phyloP scores from a whole-genome alignment of 1,140 invertebrate species.

The Chironomus striatipennis region DNA sequence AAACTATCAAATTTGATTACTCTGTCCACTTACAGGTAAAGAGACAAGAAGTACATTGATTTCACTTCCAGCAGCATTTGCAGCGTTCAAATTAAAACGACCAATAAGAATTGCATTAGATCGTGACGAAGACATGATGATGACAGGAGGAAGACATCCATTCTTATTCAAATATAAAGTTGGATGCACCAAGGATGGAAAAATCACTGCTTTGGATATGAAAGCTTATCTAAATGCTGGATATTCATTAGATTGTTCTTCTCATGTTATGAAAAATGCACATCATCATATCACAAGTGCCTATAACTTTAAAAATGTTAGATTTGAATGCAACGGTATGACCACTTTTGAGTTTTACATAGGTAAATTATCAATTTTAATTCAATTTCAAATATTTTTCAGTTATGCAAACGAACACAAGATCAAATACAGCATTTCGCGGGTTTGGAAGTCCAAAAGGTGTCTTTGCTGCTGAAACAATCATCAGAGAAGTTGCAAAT shows the following conservation, averaged over 20 bases:
- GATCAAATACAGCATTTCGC: constrained; percentile 84
- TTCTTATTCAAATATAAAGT: constrained; percentile 82
- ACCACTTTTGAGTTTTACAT: no score
- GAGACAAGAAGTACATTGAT: constrained; percentile 45
- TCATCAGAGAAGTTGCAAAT: constrained; percentile 66
- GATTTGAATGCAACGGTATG: constrained; percentile 60
- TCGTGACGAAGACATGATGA: constrained; percentile 89
- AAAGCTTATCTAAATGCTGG: constrained; percentile 78
- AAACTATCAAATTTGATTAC: constrained; percentile 32
- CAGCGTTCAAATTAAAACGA: constrained; percentile 58
- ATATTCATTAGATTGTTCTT: constrained; percentile 71
- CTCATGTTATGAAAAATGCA: constrained; percentile 55
- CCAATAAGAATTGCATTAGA: constrained; percentile 85
- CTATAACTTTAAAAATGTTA: constrained; percentile 62
- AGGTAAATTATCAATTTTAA: no score
- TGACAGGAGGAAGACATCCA: constrained; percentile 80
- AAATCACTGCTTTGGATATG: constrained; percentile 60
- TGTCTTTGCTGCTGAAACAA: constrained; percentile 74
- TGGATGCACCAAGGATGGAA: constrained; percentile 65
- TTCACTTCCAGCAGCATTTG: constrained; percentile 58
- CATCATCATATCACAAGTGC: constrained; percentile 72
- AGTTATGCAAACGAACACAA: constrained; percentile 71
- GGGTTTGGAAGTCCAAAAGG: constrained; percentile 86
- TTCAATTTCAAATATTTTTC: background rate
- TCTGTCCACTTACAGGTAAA: background rate